A percentile compares a stretch with the other conserved stretches of the same genome.
phyloP scores from a whole-genome alignment of 2,888 invertebrate species.

The Athetis lepigone region DNA sequence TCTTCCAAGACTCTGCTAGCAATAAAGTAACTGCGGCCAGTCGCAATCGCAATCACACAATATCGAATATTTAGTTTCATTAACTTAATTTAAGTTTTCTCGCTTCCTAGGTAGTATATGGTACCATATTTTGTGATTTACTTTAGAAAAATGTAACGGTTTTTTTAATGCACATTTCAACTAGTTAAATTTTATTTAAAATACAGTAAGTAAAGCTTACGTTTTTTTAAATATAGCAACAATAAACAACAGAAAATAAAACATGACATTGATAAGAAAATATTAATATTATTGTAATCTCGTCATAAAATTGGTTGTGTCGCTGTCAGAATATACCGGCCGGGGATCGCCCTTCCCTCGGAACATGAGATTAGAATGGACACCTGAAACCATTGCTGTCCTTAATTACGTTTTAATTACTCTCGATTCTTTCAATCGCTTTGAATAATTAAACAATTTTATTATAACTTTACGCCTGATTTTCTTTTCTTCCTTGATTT shows the following conservation, averaged over 20 bases:
- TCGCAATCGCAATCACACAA: no score
- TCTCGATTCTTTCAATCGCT: constrained; percentile 67
- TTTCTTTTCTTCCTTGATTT: constrained; percentile 15
- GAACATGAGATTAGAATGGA: constrained; percentile 78
- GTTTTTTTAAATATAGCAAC: not conserved
- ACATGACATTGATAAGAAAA: not conserved
- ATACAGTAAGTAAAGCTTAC: not conserved
- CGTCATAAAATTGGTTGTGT: constrained; percentile 16
- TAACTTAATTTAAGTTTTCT: no score
- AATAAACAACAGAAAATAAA: not conserved
- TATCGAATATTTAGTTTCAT: no score
- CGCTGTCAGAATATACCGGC: constrained; percentile 60
- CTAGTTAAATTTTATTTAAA: not conserved
- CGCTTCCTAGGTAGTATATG: no score
- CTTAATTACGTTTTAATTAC: constrained; percentile 82
- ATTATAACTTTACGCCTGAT: constrained; percentile 39
- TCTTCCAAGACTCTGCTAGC: no score
- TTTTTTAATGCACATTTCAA: no score
- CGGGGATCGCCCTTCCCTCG: constrained; percentile 55
- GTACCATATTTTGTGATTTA: no score
- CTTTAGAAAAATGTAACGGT: no score
- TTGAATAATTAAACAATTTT: constrained; percentile 60
- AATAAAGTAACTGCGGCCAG: no score
- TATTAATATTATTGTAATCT: constrained; percentile 2
- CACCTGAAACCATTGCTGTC: constrained; percentile 75